phyloP scores from a whole-genome alignment of 2,888 invertebrate species.

The Tenthredo mesomela region DNA sequence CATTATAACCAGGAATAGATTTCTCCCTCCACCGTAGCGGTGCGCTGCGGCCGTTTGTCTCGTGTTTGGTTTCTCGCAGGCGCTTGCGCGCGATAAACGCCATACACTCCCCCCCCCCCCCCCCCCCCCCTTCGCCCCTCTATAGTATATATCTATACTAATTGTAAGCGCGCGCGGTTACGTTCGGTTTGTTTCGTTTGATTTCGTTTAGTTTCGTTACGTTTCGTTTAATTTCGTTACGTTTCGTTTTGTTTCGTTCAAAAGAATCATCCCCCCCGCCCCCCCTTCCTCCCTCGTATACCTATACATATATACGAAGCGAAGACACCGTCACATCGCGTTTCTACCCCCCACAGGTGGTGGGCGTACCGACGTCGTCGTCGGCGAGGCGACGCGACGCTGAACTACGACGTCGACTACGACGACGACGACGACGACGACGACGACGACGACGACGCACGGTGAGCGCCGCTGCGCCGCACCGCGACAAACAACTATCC shows the following conservation, averaged over 20 bases:
- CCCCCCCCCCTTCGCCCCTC: too few relatives aligned
- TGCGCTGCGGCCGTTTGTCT: not conserved
- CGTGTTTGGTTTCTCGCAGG: not conserved
- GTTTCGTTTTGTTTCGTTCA: not conserved
- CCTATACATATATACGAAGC: not conserved
- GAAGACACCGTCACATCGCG: not conserved
- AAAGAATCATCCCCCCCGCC: not conserved
- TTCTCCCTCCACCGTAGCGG: not conserved
- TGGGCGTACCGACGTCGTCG: constrained; percentile 70
- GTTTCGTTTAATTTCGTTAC: not conserved
- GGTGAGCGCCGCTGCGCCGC: constrained; percentile 56
- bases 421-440: constrained; percentile 60
- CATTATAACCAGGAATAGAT: constrained; percentile 50
- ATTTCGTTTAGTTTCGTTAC: not conserved
- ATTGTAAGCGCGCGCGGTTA: constrained; percentile 3
- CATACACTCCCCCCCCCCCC: not conserved
- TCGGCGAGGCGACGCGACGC: constrained; percentile 58
- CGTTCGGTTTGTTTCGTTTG: not conserved
- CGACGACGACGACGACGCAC: constrained; percentile 62
- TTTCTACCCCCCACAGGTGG: constrained; percentile 67
- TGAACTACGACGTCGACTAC: constrained; percentile 50
- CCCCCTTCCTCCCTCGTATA: not conserved
- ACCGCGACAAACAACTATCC: constrained; percentile 66
- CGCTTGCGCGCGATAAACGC: not conserved
- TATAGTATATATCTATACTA: constrained; percentile 5